These are phyloP conservation scores for Gymnothorax javanicus DNA, from an alignment of 2,797 vertebrate genomes.

Conservation along the genomic window DNA sequence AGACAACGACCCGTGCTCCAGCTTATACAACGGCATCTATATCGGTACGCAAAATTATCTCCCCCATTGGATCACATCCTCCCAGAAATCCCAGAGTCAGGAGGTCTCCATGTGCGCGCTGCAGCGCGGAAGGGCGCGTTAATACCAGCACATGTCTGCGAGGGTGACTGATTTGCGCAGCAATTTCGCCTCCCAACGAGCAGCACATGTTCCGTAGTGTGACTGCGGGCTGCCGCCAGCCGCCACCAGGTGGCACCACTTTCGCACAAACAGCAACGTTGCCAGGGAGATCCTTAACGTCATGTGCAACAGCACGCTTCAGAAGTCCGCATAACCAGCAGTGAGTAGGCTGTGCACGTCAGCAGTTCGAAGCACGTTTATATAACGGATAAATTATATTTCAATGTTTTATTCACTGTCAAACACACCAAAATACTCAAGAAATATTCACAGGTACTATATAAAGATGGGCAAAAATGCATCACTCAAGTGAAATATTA, in stretches of 20 bases:
- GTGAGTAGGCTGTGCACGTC: background rate
- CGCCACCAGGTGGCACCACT: conserved; percentile 50
- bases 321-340: background rate
- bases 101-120: conserved; percentile 42
- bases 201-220: conserved; percentile 58
- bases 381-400: background rate
- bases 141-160: conserved; percentile 54
- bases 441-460: background rate
- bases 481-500: background rate
- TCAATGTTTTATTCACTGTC: background rate
- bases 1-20: conserved; percentile 11
- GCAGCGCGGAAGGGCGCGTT: conserved; percentile 14
- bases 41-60: conserved; percentile 25
- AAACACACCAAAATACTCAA: background rate
- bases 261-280: background rate
- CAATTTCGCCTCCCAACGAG: conserved; percentile 29
- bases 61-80: conserved; percentile 47
- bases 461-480: background rate
- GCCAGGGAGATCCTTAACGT: background rate
- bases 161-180: conserved; percentile 41
- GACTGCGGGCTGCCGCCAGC: conserved; percentile 39
- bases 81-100: conserved; percentile 41
- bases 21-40: conserved; percentile 60
- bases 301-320: conserved; percentile 1
- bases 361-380: background rate